Conservation (phyloP, 1,140 invertebrate genomes). For the Megathymus violae region DNA sequence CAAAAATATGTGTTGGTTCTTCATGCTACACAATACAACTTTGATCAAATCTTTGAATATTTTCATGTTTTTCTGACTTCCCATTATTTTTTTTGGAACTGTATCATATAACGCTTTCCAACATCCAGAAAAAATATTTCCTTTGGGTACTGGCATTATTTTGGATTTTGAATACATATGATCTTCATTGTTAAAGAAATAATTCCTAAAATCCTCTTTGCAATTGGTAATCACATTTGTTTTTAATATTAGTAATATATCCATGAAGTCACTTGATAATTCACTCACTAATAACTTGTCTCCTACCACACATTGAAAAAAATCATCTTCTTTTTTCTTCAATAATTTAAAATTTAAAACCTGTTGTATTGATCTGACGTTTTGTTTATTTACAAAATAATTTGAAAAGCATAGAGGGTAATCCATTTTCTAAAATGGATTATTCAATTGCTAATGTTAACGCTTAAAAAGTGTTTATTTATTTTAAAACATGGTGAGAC, state of each 20-base stretch:
- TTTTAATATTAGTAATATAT: conserved; percentile 48
- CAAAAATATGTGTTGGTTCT: conserved; percentile 62
- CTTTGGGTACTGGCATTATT: conserved; percentile 50
- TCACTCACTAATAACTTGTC: conserved; percentile 48
- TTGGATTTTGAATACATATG: not conserved
- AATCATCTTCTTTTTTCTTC: conserved; percentile 48
- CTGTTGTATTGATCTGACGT: conserved; percentile 65
- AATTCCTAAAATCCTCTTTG: conserved; percentile 63
- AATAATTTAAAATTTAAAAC: conserved; percentile 59
- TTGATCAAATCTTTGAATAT: conserved; percentile 64
- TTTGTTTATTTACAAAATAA: conserved; percentile 73
- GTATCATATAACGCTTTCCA: conserved; percentile 53
- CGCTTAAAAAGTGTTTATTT: too few relatives aligned
- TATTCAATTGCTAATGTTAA: too few relatives aligned
- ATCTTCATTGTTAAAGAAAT: conserved; percentile 43
- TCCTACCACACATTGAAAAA: conserved; percentile 51
- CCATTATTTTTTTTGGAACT: conserved; percentile 64
- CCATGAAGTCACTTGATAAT: conserved; percentile 42
- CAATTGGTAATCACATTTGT: conserved; percentile 52
- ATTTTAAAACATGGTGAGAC: too few relatives aligned
- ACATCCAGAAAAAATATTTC: conserved; percentile 49
- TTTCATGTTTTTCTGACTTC: conserved; percentile 64
- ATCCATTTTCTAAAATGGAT: too few relatives aligned
- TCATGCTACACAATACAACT: conserved; percentile 69
- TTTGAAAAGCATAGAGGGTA: conserved; percentile 59